A percentile compares a stretch with the other conserved stretches of the same genome.
phyloP scores from a whole-genome alignment of 2,113 vertebrate genomes.

The Seriola dumerili region DNA sequence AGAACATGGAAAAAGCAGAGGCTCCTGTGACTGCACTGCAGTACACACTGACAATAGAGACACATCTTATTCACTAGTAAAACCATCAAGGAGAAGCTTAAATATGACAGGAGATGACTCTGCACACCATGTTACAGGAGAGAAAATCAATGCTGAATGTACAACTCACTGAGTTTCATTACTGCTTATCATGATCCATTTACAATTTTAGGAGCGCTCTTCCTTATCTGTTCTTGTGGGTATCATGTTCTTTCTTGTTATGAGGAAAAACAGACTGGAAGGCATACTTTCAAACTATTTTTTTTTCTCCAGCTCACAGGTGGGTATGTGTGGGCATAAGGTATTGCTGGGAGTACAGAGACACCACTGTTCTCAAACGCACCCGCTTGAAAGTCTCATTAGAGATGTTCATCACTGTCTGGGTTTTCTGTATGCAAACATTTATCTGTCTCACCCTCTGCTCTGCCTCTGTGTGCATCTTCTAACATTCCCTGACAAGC shows the following conservation, averaged over 20 bases:
- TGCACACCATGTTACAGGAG: slow-evolving; percentile 38
- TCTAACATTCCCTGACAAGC: slow-evolving; percentile 24
- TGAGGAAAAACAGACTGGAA: not conserved
- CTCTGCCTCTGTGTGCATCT: slow-evolving; percentile 22
- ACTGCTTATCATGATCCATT: slow-evolving; percentile 50
- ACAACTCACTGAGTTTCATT: slow-evolving; percentile 46
- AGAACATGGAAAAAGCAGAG: slow-evolving; percentile 40
- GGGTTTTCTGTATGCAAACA: slow-evolving; percentile 31
- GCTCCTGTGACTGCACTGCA: slow-evolving; percentile 41
- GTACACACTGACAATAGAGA: slow-evolving; percentile 16
- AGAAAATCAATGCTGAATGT: slow-evolving; percentile 65
- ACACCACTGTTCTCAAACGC: not conserved
- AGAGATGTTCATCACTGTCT: slow-evolving; percentile 51
- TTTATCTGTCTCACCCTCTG: slow-evolving; percentile 25
- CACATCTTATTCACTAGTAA: slow-evolving; percentile 14
- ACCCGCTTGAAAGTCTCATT: slow-evolving; percentile 45
- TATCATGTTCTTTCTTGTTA: slow-evolving; percentile 13
- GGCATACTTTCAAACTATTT: not conserved
- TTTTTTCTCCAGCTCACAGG: slow-evolving; percentile 18
- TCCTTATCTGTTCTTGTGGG: not conserved
- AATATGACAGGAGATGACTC: slow-evolving; percentile 28
- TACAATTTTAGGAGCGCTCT: not conserved
- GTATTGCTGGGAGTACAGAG: slow-evolving; percentile 5
- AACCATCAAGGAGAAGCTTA: slow-evolving; percentile 37
- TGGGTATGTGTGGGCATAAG: slow-evolving; percentile 4